phyloP scores from a whole-genome alignment of 1,140 invertebrate species.

The Himalopsyche phryganea region DNA sequence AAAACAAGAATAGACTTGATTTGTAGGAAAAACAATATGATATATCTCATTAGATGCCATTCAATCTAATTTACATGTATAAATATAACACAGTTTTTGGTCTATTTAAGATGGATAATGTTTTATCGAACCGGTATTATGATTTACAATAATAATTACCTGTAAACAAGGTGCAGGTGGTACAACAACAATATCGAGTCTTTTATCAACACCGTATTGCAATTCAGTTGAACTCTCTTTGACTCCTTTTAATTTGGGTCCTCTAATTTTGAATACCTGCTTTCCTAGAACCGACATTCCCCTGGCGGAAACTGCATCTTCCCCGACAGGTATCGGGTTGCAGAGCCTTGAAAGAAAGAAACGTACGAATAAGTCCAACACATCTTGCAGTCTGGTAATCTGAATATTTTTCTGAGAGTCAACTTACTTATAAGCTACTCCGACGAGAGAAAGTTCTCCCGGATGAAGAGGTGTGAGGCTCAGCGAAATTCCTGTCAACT shows the following conservation, averaged over 20 bases:
- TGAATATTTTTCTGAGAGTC: too few relatives aligned
- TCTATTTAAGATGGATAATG: too few relatives aligned
- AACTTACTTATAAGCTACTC: constrained; percentile 47
- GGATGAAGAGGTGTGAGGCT: constrained; percentile 44
- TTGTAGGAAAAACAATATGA: too few relatives aligned
- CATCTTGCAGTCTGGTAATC: too few relatives aligned
- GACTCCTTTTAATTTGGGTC: constrained; percentile 44
- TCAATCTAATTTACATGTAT: too few relatives aligned
- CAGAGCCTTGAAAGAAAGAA: constrained; percentile 38
- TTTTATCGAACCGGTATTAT: too few relatives aligned
- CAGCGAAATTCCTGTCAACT: constrained; percentile 42
- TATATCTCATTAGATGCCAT: too few relatives aligned
- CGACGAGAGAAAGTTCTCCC: constrained; percentile 42
- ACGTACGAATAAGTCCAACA: too few relatives aligned
- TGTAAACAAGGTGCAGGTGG: constrained; percentile 69
- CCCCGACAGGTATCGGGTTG: constrained; percentile 38
- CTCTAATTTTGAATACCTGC: constrained; percentile 57
- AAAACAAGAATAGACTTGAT: too few relatives aligned
- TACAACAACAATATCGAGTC: constrained; percentile 63
- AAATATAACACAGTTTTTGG: too few relatives aligned
- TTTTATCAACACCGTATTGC: constrained; percentile 53
- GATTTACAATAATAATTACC: too few relatives aligned
- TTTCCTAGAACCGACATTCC: constrained; percentile 55
- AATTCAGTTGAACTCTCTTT: constrained; percentile 48
- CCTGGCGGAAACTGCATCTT: constrained; percentile 40